Evolutionary conservation across 2,797 vertebrate species (phyloP), one percentile per base, ranked within the genome.

Genomic region (Pempheris klunzingeri): DNA sequence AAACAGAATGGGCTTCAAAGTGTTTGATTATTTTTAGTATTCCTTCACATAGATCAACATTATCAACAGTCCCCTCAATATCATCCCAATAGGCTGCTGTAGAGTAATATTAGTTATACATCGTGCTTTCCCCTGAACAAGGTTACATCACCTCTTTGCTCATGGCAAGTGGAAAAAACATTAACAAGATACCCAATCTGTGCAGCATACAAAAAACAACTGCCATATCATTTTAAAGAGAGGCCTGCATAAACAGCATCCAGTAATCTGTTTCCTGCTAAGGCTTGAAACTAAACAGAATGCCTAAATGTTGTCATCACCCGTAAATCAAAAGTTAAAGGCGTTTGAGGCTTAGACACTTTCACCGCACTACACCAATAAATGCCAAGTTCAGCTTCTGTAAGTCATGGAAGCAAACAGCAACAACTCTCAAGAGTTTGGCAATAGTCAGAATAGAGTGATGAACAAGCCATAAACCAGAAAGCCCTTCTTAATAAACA

Each of bases 1-100:
- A 84, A 89, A 87, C 75, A 81, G 78, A 83, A 87, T 78, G 55
- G 32, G 26, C 17, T 63, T 3, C 47, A 30, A 20, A 70, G 41
- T 7, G 38, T 38, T 28, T 46, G 55, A 65, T 34, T 74, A 0
- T 58, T 70, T 74, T 75, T 43, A 77, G 75, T 81, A 71, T 77
- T 75, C 55, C 14, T 75, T 84, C 15, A 60, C 46, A 73, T 78
- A 58, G 52, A n/a, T n/a, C n/a, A n/a, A 78, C 26, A 54, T 52
- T 38, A 53, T 77, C 18, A 77, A 39, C 64, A 66, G 49, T 53
- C 17, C 24, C 47, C 54, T 59, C 22, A 38, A 32, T 53, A 44
- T 60, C 60, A 54, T 26, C 24, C 46, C 20, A 54, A 49, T 30
- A 58, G 39, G 9, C 65, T 11, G 14, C n/a, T 36, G 14, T 34